Conservation (phyloP, 1,140 invertebrate species). For the Vanessa atalanta region DNA sequence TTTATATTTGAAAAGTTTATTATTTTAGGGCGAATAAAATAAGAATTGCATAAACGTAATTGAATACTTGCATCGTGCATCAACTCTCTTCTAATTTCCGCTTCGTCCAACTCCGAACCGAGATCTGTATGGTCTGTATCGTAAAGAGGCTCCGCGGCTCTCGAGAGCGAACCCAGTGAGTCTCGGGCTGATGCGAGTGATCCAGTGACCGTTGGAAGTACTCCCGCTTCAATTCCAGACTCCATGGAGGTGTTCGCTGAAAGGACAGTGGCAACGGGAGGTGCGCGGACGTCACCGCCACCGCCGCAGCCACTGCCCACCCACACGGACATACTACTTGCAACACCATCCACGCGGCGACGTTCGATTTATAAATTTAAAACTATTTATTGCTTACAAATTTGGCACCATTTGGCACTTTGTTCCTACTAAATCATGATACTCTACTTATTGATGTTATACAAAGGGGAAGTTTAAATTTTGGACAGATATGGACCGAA, state of each 20-base stretch:
- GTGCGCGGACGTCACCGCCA: conserved; percentile 54
- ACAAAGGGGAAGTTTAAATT: conserved; percentile 10
- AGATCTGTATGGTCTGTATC: conserved; percentile 89
- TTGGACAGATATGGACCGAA: conserved; percentile 53
- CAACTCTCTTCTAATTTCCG: conserved; percentile 86
- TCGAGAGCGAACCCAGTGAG: conserved; percentile 83
- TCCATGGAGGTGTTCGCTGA: conserved; percentile 80
- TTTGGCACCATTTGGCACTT: conserved; percentile 27
- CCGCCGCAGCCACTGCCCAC: conserved; percentile 68
- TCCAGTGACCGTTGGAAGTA: conserved; percentile 85
- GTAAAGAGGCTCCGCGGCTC: conserved; percentile 84
- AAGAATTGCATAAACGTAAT: neutral
- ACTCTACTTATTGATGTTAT: neutral
- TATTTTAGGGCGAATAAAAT: neutral
- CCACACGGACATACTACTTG: conserved; percentile 73
- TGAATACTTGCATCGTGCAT: conserved; percentile 85
- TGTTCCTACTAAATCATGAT: conserved; percentile 2
- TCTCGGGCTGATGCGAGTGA: conserved; percentile 82
- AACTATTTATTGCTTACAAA: conserved; percentile 17
- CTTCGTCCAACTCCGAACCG: conserved; percentile 88
- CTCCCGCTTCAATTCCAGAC: conserved; percentile 81
- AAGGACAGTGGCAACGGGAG: conserved; percentile 65
- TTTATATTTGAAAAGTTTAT: neutral
- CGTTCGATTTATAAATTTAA: conserved; percentile 11
- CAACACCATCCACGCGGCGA: conserved; percentile 65